These are phyloP conservation scores for Gallinago solitaria DNA, from an alignment of 2,797 vertebrate genomes.

Conservation along the genomic window DNA sequence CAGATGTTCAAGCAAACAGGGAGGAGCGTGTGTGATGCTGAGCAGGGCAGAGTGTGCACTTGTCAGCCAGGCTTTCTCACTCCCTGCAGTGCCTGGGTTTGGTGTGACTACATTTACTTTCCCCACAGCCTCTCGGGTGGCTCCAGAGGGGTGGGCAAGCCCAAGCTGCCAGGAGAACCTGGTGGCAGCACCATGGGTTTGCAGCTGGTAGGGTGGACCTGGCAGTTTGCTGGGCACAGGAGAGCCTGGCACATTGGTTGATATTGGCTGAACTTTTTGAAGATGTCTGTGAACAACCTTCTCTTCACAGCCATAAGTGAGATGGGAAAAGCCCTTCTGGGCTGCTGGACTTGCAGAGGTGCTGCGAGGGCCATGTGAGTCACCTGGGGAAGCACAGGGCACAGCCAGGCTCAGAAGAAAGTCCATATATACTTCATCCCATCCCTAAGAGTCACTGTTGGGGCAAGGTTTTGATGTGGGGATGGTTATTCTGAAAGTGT, in stretches of 20 bases:
- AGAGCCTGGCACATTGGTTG: fast-evolving
- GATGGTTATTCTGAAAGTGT: neutral
- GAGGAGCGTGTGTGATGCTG: neutral
- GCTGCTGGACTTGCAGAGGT: neutral
- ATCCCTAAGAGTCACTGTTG: fast-evolving
- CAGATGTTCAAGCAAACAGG: neutral
- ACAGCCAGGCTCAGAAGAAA: neutral
- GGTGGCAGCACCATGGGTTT: neutral
- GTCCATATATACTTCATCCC: fast-evolving
- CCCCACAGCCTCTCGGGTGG: neutral
- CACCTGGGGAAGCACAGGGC: neutral
- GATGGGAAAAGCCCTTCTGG: neutral
- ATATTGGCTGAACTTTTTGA: neutral
- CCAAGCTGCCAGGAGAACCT: neutral
- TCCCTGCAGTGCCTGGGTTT: neutral
- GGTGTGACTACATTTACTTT: neutral
- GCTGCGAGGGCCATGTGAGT: neutral
- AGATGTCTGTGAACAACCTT: neutral
- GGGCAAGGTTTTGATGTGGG: fast-evolving
- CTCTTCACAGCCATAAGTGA: neutral
- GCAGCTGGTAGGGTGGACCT: neutral
- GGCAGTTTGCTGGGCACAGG: neutral
- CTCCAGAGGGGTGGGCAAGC: neutral
- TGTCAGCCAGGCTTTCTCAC: neutral
- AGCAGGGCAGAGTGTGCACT: neutral